Evolutionary conservation across 1,140 invertebrate species (phyloP), one percentile per base, ranked within the genome.

Genomic region (Chlorops oryzae): DNA sequence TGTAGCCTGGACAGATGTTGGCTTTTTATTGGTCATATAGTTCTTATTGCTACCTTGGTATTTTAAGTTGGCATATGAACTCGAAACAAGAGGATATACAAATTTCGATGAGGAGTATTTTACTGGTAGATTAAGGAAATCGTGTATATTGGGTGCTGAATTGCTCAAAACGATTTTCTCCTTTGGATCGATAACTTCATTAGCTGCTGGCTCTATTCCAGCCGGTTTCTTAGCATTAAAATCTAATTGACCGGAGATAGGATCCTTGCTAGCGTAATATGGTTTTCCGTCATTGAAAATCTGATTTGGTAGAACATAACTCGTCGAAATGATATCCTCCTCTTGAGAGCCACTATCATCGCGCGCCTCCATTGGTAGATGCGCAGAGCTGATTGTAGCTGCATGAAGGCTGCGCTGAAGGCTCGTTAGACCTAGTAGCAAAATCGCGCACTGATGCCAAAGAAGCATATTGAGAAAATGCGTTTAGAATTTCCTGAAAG

Each of bases 61-160:
- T 66, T 85, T 86, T 0, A 82, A 80, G 55, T 85, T 85, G 0
- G 84, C 83, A 57, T 86, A 86, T 2, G 82, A 84, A 54, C 76
- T 84, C 2, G 83, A 85, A 25, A 86, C 84, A 20, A 86, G 55
- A 0, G 83, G 84, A 59, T 81, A 85, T 2, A 78, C 77, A 39
- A 82, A 82, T 57, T 80, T 81, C 2, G 80, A 79, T 2, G 81
- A 80, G 3, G 79, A 80, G 56, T 85, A 85, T 47, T 81, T 81
- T 0, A 81, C 77, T 0, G 83, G 83, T n/a, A 85, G 60, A 65
- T 85, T 84, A 0, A 85, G 67, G 56, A 82, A 85, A 56, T 85
- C 81, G 49, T 85, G 82, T 51, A 84, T 79, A 58, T 81, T 83
- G 1, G 81, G 78, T 1, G 77, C 77, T 25, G 77, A 59, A n/a